Conservation (phyloP, 2,888 invertebrate species). For the Dastarcus helophoroides region DNA sequence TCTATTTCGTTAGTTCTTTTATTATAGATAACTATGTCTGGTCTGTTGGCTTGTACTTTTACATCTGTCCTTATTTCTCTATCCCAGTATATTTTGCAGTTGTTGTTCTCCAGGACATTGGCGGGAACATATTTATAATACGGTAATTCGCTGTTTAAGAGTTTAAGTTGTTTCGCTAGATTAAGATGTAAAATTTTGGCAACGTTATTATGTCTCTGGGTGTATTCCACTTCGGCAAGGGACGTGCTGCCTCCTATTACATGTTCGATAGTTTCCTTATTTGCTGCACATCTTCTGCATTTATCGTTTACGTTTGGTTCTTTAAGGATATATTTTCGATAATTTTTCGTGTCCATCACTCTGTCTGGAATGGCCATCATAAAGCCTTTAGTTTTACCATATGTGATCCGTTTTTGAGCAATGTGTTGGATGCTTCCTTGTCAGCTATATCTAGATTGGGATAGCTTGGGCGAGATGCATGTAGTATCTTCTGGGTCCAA, state of each 20-base stretch:
- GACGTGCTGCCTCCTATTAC: slow-evolving; percentile 11
- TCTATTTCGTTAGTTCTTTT: too few species aligned
- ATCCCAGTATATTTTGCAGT: slow-evolving; percentile 11
- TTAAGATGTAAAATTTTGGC: too few species aligned
- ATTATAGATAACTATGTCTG: slow-evolving; percentile 8
- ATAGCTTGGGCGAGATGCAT: too few species aligned
- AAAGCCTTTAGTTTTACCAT: slow-evolving; percentile 15
- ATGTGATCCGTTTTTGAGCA: slow-evolving; percentile 12
- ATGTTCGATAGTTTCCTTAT: slow-evolving; percentile 13
- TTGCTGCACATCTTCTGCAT: slow-evolving; percentile 13
- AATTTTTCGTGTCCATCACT: slow-evolving; percentile 11
- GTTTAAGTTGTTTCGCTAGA: too few species aligned
- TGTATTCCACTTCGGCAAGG: slow-evolving; percentile 11
- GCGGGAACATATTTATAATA: too few species aligned
- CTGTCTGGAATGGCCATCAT: slow-evolving; percentile 13
- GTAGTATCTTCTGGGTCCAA: too few species aligned
- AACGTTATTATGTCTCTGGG: slow-evolving; percentile 12
- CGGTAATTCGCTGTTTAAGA: slow-evolving; percentile 1
- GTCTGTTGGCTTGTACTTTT: slow-evolving; percentile 10
- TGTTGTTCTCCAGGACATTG: too few species aligned
- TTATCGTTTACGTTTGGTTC: slow-evolving; percentile 7
- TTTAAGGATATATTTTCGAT: slow-evolving; percentile 11
- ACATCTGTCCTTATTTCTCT: slow-evolving; percentile 11
- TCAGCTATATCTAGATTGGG: too few species aligned
- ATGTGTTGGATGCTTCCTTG: slow-evolving; percentile 8